Conservation (phyloP, 2,888 invertebrate species). For the Leptopilina drosophilae region DNA sequence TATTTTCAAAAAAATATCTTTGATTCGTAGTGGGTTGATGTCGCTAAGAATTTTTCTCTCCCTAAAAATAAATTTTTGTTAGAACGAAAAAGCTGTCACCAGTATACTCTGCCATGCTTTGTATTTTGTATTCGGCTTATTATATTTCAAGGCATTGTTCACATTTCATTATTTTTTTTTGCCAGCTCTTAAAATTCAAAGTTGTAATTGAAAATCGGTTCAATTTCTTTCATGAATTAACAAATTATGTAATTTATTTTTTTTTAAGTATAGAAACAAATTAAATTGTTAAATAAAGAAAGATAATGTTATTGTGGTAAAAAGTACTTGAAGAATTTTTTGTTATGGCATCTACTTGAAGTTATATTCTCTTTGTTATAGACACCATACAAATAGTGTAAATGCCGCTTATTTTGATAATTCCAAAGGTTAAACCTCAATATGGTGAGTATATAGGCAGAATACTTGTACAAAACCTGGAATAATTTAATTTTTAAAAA, state of each 20-base stretch:
- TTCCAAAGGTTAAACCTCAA: constrained; percentile 75
- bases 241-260: neutral
- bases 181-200: no score
- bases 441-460: constrained; percentile 74
- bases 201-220: no score
- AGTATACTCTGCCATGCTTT: constrained; percentile 16
- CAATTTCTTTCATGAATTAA: no score
- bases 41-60: neutral
- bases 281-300: neutral
- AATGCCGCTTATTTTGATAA: constrained; percentile 76
- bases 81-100: neutral
- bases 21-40: neutral
- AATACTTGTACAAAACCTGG: constrained; percentile 59
- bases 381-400: constrained; percentile 76
- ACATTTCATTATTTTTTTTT: no score
- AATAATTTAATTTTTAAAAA: constrained; percentile 45
- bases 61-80: neutral
- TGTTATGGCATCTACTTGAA: constrained; percentile 68
- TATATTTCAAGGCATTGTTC: constrained; percentile 2
- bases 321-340: constrained; percentile 37
- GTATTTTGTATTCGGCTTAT: neutral
- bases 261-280: neutral
- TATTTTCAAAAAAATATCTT: no score
- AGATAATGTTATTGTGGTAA: constrained; percentile 10
- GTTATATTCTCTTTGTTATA: constrained; percentile 76